These are phyloP conservation scores for Molossus molossus DNA, from an alignment of 2,797 vertebrate species.

Conservation along the genomic window DNA sequence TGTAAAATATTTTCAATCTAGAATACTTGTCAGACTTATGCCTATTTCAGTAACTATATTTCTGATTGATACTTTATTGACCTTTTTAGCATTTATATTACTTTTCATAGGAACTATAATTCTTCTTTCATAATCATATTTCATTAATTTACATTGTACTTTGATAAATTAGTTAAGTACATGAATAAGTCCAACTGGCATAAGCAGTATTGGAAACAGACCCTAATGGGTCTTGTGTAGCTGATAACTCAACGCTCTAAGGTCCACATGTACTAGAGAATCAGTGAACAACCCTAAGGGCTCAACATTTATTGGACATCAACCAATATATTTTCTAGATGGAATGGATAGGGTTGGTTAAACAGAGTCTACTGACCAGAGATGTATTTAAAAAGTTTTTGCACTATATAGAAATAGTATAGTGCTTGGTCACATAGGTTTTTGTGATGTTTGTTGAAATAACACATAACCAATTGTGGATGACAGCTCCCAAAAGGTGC, in stretches of 20 bases:
- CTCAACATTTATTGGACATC: neutral
- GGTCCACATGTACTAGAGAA: neutral
- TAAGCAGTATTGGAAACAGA: neutral
- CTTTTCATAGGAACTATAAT: neutral
- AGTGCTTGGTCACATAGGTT: neutral
- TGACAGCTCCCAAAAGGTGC: neutral
- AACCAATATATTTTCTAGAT: neutral
- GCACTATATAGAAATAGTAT: neutral
- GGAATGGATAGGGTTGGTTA: neutral
- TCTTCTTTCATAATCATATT: neutral
- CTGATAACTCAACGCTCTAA: neutral
- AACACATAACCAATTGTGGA: neutral
- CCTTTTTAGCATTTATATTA: neutral
- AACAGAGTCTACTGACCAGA: neutral
- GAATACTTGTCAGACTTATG: neutral
- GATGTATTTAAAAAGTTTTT: neutral
- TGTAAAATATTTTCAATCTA: neutral
- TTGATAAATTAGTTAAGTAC: neutral
- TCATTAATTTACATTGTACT: neutral
- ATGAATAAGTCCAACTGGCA: neutral
- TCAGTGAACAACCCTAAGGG: neutral
- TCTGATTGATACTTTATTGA: conserved; percentile 7
- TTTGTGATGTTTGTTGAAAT: neutral
- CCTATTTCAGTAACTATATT: neutral
- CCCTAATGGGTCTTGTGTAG: neutral